Base-by-base conservation (phyloP, 2,113 vertebrate species). In the Enhydra lutris region DNA sequence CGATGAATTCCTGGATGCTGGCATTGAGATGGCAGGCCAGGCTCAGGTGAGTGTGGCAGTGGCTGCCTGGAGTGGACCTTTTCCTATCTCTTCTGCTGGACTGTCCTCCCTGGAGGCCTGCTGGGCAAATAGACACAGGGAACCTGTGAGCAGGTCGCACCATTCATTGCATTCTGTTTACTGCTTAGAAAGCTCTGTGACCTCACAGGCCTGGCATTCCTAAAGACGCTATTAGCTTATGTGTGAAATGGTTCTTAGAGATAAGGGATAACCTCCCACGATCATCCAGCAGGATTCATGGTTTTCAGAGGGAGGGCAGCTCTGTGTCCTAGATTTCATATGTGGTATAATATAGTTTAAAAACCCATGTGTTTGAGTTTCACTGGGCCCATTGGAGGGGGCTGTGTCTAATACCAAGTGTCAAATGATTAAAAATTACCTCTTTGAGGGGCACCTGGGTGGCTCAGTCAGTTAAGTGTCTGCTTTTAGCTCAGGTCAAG, bases 1-100 rank as follows among this genome's bases (percentile, higher is more conserved):
- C 81, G 99, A 99, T 91, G 99, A 99, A 94, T 99, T 99, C 98
- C 99, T 99, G 36, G 99, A 99, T 85, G 99, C 99, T 55, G 99
- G 99, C 86, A 99, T 99, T 91, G 99, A 99, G 99, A 99, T 99
- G 99, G 99, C 99, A 34, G 99, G 99, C 88, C 99, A 99, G 98
- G 99, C 99, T 34, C 99, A 99, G 98, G 99, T 99, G 98, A 69
- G 98, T 97, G 36, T 74, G 52, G 11, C 21, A 10, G 36, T 1
- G 4, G 39, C 65, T 36, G 0, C 31, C 57, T 36, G n/a, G 74
- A 20, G 31, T 6, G 71, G 50, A 31, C 47, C 57, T n/a, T 47
- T 34, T 36, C 34, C 47, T 71, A 29, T 78, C 21, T n/a, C 1
- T 31, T 71, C 69, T 14, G 63, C 29, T 50, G 34, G 11, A 34